Conservation (phyloP, 2,797 vertebrate genomes). For the Hippopotamyrus pictus region DNA sequence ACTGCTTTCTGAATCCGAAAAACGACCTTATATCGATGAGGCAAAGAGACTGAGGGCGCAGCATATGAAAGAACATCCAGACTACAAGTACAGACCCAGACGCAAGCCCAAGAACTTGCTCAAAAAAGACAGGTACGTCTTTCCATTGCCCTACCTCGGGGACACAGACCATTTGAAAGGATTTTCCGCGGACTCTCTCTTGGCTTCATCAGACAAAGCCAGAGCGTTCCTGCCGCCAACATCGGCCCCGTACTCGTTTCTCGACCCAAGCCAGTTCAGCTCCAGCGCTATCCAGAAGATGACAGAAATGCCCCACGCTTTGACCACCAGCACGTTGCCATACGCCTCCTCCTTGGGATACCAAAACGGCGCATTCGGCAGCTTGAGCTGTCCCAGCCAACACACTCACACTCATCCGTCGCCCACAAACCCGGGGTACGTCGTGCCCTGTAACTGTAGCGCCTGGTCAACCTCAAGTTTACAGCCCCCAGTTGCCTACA, state of each 20-base stretch:
- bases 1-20: conserved; percentile 80
- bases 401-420: conserved; percentile 99
- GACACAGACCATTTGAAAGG: conserved; percentile 95
- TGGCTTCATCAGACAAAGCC: conserved; percentile 84
- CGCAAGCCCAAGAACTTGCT: conserved; percentile 87
- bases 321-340: conserved; percentile 85
- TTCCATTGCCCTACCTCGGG: conserved; percentile 96
- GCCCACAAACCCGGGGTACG: conserved; percentile 96
- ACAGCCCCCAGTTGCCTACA: conserved; percentile 99
- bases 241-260: conserved; percentile 87
- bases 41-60: conserved; percentile 80
- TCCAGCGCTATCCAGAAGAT: conserved; percentile 96
- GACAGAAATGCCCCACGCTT: conserved; percentile 93
- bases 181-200: conserved; percentile 83
- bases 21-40: conserved; percentile 81
- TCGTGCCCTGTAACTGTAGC: conserved; percentile 97
- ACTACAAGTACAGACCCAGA: conserved; percentile 84
- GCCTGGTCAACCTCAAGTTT: conserved; percentile 96
- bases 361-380: conserved; percentile 94
- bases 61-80: conserved; percentile 87
- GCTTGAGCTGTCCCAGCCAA: conserved; percentile 89
- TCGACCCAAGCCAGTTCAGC: conserved; percentile 95
- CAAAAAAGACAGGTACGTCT: conserved; percentile 96
- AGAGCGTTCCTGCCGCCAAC: conserved; percentile 89
- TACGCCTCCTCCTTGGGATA: conserved; percentile 97